Evolutionary conservation across 2,797 vertebrate genomes (phyloP).

Genomic region (Sebastes melanostomus): DNA sequence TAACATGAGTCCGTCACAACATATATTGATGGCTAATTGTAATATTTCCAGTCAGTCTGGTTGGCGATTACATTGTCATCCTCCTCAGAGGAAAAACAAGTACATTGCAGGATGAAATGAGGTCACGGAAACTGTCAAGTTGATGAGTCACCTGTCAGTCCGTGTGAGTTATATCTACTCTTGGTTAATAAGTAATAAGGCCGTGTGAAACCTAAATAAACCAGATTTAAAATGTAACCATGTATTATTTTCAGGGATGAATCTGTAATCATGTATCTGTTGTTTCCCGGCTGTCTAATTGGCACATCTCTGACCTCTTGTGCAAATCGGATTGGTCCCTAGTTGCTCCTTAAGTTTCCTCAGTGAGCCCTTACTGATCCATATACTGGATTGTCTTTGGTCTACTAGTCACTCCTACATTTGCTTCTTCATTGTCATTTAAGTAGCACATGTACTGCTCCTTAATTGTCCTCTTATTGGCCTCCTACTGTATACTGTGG

Average conservation of each 20-base stretch:
- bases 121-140: not conserved
- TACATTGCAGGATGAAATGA: not conserved
- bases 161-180: not conserved
- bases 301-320: not conserved
- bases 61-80: no score
- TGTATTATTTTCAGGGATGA: not conserved
- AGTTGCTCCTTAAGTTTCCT: not conserved
- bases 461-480: not conserved
- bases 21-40: no score
- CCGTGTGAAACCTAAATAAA: not conserved
- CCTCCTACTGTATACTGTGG: not conserved
- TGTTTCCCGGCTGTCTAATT: not conserved
- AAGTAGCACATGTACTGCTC: not conserved
- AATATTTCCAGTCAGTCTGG: no score
- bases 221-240: not conserved
- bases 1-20: no score
- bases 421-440: not conserved
- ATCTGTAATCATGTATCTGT: not conserved
- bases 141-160: not conserved
- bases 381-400: not conserved
- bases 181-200: constrained; percentile 2
- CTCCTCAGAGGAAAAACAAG: no score
- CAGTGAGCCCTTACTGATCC: not conserved
- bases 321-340: not conserved
- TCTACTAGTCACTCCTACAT: not conserved